phyloP scores from a whole-genome alignment of 2,113 vertebrate genomes.

The Anolis sagrei region DNA sequence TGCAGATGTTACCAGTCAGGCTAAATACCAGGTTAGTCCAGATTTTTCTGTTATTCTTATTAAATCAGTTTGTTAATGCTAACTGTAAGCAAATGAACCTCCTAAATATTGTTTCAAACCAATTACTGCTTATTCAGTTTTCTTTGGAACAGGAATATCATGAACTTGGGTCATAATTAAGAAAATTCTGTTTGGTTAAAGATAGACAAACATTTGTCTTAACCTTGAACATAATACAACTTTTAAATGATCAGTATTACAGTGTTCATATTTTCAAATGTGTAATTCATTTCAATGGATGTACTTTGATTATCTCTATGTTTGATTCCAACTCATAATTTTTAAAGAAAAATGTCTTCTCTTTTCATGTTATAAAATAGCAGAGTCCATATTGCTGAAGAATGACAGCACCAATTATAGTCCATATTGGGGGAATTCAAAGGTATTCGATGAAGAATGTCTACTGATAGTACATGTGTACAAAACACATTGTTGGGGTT shows the following conservation, averaged over 20 bases:
- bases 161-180: slow-evolving; percentile 22
- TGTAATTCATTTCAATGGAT: not conserved
- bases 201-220: slow-evolving; percentile 34
- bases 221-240: slow-evolving; percentile 26
- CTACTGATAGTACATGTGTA: not conserved
- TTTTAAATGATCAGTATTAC: not conserved
- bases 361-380: slow-evolving; percentile 27
- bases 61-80: slow-evolving; percentile 34
- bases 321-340: not conserved
- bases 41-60: slow-evolving; percentile 56
- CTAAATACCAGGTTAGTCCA: slow-evolving; percentile 68
- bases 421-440: slow-evolving; percentile 20
- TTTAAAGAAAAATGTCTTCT: slow-evolving; percentile 19
- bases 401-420: slow-evolving; percentile 5
- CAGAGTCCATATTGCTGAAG: slow-evolving; percentile 34
- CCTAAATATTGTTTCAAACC: not conserved
- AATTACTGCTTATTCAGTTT: not conserved
- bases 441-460: not conserved
- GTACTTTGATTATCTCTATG: not conserved
- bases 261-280: not conserved
- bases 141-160: slow-evolving; percentile 33
- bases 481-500: slow-evolving; percentile 27
- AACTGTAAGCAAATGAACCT: slow-evolving; percentile 23
- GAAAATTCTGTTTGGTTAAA: slow-evolving; percentile 39
- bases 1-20: slow-evolving; percentile 68